Conservation (phyloP, 2,888 invertebrate species). For the Drosophila merina region DNA sequence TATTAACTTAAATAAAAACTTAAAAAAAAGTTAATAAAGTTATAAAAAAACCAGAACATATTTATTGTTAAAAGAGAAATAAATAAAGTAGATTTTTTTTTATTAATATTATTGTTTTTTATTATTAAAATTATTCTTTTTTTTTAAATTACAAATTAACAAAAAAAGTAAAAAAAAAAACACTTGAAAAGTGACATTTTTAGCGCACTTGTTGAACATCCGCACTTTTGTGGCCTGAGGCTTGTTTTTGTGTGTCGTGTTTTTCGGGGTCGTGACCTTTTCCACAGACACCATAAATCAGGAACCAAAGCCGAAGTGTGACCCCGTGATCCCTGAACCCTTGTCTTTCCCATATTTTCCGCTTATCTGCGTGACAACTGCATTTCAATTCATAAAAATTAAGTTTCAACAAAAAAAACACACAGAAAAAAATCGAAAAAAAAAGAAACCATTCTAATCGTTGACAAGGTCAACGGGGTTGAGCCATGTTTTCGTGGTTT, state of each 20-base stretch:
- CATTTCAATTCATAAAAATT: conserved; percentile 76
- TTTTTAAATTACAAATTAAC: no score
- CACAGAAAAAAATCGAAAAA: conserved; percentile 39
- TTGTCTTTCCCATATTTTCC: conserved; percentile 3
- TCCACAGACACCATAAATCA: conserved; percentile 63
- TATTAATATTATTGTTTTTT: no score
- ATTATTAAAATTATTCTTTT: no score
- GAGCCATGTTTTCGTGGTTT: conserved; percentile 8
- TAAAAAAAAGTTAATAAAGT: background rate
- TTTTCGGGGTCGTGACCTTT: background rate
- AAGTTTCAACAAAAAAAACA: conserved; percentile 52
- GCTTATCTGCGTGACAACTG: conserved; percentile 59
- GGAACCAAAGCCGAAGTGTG: conserved; percentile 39
- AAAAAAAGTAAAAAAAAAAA: background rate
- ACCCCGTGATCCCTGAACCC: conserved; percentile 25
- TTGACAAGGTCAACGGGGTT: conserved; percentile 29
- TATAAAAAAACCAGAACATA: background rate
- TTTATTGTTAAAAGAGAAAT: background rate
- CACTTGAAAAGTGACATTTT: conserved; percentile 4
- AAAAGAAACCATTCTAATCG: conserved; percentile 43
- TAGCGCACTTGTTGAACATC: conserved; percentile 3
- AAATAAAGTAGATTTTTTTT: background rate
- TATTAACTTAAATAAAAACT: background rate
- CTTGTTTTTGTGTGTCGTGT: conserved; percentile 25
- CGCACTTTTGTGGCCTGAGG: conserved; percentile 9